Evolutionary conservation across 2,888 invertebrate species (phyloP).

Genomic region (Galerucella nymphaeae): DNA sequence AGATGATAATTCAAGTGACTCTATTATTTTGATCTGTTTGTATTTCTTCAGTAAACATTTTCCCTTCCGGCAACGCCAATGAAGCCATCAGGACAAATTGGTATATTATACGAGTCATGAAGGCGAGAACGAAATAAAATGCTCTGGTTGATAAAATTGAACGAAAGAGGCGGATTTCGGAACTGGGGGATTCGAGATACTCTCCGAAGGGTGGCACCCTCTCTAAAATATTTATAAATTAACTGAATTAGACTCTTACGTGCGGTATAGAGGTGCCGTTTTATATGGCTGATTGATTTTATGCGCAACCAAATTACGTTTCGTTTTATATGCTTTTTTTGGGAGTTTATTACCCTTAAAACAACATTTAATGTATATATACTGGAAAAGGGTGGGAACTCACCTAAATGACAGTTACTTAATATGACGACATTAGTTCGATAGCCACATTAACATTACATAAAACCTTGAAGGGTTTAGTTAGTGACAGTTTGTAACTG

Average conservation of each 20-base stretch:
- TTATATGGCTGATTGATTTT: constrained; percentile 36
- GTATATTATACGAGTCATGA: constrained; percentile 62
- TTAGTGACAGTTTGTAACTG: too few species aligned
- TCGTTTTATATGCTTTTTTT: constrained; percentile 17
- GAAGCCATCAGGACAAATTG: constrained; percentile 58
- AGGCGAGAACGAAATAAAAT: constrained; percentile 61
- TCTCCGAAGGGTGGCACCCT: constrained; percentile 46
- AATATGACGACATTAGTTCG: not conserved
- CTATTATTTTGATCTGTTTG: too few species aligned
- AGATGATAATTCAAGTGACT: too few species aligned
- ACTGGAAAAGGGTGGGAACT: not conserved
- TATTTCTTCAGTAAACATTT: not conserved
- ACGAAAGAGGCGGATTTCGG: constrained; percentile 59
- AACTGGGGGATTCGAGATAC: constrained; percentile 44
- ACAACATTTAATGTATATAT: not conserved
- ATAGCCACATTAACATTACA: not conserved
- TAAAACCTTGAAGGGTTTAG: not conserved
- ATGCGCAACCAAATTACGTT: constrained; percentile 28
- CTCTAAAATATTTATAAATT: constrained; percentile 62
- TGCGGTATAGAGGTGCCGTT: constrained; percentile 31
- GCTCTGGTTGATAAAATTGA: constrained; percentile 61
- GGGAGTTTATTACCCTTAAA: constrained; percentile 17
- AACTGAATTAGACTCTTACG: constrained; percentile 56
- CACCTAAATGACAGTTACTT: not conserved
- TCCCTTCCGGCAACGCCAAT: constrained; percentile 27